phyloP scores from a whole-genome alignment of 1,140 invertebrate genomes.

The Saccostrea glomerata region DNA sequence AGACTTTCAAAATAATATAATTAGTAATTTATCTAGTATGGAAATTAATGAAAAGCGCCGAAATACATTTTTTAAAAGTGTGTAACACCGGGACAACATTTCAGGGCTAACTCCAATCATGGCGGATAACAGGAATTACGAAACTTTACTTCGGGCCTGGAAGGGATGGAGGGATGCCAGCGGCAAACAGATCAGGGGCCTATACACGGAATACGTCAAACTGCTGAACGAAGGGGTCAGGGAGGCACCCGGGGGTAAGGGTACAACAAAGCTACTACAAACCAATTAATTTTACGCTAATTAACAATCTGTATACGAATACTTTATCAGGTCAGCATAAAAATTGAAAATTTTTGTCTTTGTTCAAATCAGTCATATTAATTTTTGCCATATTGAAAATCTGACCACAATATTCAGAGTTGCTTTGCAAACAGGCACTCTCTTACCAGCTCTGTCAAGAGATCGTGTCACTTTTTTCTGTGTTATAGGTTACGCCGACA shows the following conservation, averaged over 20 bases:
- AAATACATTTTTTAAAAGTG: not conserved
- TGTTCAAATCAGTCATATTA: no score
- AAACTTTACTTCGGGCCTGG: slow-evolving; percentile 81
- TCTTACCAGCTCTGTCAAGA: no score
- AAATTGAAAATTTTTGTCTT: no score
- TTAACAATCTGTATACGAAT: no score
- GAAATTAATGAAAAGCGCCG: not conserved
- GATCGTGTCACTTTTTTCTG: not conserved
- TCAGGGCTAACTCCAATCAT: slow-evolving; percentile 66
- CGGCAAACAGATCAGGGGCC: slow-evolving; percentile 87
- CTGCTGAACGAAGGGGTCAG: slow-evolving; percentile 89
- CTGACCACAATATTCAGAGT: no score
- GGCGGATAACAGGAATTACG: slow-evolving; percentile 67
- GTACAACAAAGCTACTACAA: not conserved
- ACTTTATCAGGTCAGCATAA: no score
- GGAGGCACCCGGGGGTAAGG: slow-evolving; percentile 84
- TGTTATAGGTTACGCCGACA: slow-evolving; percentile 63
- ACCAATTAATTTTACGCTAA: no score
- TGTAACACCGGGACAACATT: not conserved
- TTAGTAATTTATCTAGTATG: no score
- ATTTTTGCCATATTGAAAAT: no score
- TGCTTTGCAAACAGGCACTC: no score
- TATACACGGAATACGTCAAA: slow-evolving; percentile 88
- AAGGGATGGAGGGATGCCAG: slow-evolving; percentile 86
- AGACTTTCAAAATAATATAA: no score